phyloP scores from a whole-genome alignment of 2,797 vertebrate genomes.

The Denticeps clupeoides region DNA sequence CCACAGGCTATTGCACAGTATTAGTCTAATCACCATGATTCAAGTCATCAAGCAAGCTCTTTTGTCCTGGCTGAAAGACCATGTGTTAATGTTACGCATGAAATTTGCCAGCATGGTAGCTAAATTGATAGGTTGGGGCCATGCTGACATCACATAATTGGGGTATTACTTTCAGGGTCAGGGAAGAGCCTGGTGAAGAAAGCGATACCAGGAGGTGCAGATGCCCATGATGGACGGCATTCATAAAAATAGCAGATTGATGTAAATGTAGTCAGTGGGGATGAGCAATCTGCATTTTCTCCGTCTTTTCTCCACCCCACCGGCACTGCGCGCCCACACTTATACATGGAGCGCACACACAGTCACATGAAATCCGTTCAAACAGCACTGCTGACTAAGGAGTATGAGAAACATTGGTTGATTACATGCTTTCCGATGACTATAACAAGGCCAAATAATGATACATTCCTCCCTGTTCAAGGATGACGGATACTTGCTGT shows the following conservation, averaged over 20 bases:
- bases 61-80: slow-evolving; percentile 33
- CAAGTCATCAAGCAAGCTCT: slow-evolving; percentile 22
- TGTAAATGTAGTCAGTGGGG: background rate
- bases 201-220: slow-evolving; percentile 14
- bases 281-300: background rate
- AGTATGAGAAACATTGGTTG: too few relatives aligned
- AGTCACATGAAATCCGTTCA: background rate
- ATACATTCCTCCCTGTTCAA: too few relatives aligned
- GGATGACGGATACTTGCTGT: too few relatives aligned
- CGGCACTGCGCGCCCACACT: background rate
- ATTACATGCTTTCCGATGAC: too few relatives aligned
- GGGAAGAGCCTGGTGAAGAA: slow-evolving; percentile 11
- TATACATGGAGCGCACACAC: background rate
- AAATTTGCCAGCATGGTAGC: slow-evolving; percentile 20
- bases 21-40: slow-evolving; percentile 19
- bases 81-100: slow-evolving; percentile 23
- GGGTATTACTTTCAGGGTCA: slow-evolving; percentile 35
- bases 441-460: too few relatives aligned
- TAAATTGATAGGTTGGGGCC: slow-evolving; percentile 27
- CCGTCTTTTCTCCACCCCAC: slow-evolving; percentile 1
- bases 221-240: slow-evolving; percentile 7
- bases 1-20: slow-evolving; percentile 20
- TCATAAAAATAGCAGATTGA: slow-evolving; percentile 12
- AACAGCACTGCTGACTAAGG: too few relatives aligned
- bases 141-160: slow-evolving; percentile 30